Base-by-base conservation (phyloP, 2,797 vertebrate species). In the Hozukius guyotensis region DNA sequence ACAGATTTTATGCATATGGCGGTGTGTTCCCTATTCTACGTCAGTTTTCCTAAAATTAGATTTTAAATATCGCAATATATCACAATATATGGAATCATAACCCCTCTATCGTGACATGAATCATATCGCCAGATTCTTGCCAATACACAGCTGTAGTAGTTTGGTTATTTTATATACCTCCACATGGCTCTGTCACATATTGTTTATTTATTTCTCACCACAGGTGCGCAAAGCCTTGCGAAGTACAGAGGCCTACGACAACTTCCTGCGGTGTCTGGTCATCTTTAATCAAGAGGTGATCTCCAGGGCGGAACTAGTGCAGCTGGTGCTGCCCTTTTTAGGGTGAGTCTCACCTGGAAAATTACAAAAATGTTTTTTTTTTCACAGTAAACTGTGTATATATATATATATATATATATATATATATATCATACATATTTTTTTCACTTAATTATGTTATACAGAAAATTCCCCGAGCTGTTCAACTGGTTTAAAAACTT, bases 401-500 rank as follows among this genome's bases (percentile, higher is more conserved):
- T 34, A 11, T 34, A 11, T 34, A 11, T 27, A 27, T 27, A 27
- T 27, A 36, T 36, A 36, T 34, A 32, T 32, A 4, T 34, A 38
- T 27, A 3, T 25, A 6, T 6, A 6, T 61, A 36, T 80, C 20
- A 59, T n/a, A 22, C 3, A n/a, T 25, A 1, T 62, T 8, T 53
- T 27, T 70, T 72, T 38, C 32, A 4, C 16, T 53, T 56, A 5
- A 62, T 77, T 74, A 0, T 72, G 64, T 84, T 20, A 2, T 1
- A 20, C 62, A 99, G 98, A 82, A 99, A 99, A 96, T 99, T 99
- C 85, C 99, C 98, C 0, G 99, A 99, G 88, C 93, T 99, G 82
- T 99, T 99, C 90, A 98, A 97, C 90, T 99, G 98, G 99, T 99
- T 99, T 91, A 99, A 99, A 94, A 99, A 99, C 94, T 99, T 99